These are phyloP conservation scores for Mugil cephalus DNA, from an alignment of 2,113 vertebrate species.

Conservation along the genomic window DNA sequence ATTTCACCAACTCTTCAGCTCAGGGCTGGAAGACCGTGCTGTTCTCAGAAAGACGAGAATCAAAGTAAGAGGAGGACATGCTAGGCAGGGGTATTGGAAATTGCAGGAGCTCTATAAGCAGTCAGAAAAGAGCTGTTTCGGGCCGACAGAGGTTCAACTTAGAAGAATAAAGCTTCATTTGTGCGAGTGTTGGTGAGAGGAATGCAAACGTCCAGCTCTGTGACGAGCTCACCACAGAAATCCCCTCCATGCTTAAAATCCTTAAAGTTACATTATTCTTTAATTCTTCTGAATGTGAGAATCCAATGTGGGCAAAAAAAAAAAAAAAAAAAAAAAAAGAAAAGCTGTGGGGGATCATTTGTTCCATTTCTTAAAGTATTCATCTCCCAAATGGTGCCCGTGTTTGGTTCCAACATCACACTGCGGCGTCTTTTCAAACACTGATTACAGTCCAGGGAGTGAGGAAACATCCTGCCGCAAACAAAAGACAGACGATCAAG, in stretches of 20 bases:
- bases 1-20: conserved; percentile 49
- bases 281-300: conserved; percentile 18
- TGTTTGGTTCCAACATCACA: conserved; percentile 2
- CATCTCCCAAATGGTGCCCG: conserved; percentile 13
- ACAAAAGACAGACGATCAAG: conserved; percentile 58
- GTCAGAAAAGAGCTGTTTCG: conserved; percentile 9
- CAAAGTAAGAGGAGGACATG: conserved; percentile 36
- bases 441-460: conserved; percentile 41
- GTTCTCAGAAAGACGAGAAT: conserved; percentile 27
- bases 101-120: conserved; percentile 6
- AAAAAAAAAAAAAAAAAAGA: background rate
- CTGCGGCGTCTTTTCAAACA: background rate
- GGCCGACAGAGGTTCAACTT: conserved; percentile 20
- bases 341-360: conserved; percentile 11
- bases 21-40: conserved; percentile 37
- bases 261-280: background rate
- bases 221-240: background rate
- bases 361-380: conserved; percentile 35
- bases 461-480: conserved; percentile 39
- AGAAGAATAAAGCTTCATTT: conserved; percentile 1
- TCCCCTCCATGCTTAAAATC: background rate
- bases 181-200: background rate
- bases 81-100: conserved; percentile 1
- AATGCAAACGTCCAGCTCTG: background rate
- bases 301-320: background rate